phyloP scores from a whole-genome alignment of 2,888 invertebrate species.

The Scaeva pyrastri region DNA sequence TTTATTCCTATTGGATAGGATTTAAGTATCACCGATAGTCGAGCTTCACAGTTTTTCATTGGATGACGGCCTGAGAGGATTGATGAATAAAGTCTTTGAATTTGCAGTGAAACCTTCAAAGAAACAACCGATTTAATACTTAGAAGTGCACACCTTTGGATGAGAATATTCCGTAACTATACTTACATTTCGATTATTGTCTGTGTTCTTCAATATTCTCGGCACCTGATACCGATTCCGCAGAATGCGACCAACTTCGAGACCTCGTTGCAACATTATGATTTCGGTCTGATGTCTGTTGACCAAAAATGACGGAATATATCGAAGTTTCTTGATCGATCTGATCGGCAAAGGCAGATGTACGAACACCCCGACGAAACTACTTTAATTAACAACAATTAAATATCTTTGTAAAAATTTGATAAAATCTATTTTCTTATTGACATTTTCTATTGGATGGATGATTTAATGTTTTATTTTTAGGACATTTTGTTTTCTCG shows the following conservation, averaged over 20 bases:
- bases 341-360: background rate
- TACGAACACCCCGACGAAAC: background rate
- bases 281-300: background rate
- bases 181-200: conserved; percentile 42
- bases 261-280: conserved; percentile 40
- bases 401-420: background rate
- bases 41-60: conserved; percentile 16
- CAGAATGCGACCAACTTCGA: conserved; percentile 38
- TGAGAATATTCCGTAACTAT: background rate
- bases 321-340: conserved; percentile 8
- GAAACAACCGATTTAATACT: background rate
- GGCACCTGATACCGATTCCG: conserved; percentile 12
- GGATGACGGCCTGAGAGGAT: background rate
- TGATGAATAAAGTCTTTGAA: conserved; percentile 16
- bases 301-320: background rate
- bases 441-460: conserved; percentile 15
- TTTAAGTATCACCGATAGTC: conserved; percentile 19
- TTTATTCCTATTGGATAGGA: conserved; percentile 22
- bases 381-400: background rate
- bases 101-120: conserved; percentile 12
- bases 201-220: conserved; percentile 2
- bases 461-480: background rate
- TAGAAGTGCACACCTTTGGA: no score
- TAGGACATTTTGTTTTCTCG: background rate
- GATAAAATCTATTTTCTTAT: background rate